Evolutionary conservation across 2,797 vertebrate genomes (phyloP), one percentile per base, ranked within the genome.

Genomic region (Mionectes olivaceus): DNA sequence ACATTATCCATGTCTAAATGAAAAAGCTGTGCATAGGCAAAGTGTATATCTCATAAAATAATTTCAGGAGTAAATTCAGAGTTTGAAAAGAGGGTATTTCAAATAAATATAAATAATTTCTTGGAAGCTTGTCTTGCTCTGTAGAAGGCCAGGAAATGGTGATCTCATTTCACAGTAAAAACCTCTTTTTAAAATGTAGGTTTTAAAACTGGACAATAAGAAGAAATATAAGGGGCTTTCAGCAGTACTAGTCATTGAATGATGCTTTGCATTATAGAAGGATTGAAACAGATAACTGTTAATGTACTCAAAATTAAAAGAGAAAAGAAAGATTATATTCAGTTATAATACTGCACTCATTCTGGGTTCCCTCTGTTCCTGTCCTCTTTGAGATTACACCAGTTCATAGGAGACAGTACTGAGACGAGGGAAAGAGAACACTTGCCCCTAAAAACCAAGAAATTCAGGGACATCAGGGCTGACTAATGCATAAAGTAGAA

Each of bases 71-170:
- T 60, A 56, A 82, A 70, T 63, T 49, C 19, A 44, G 56, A 74
- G n/a, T 70, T 60, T 52, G 44, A 39, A 74, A 73, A 57, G 23
- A 7, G 78, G 55, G 3, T 81, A 33, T 80, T 60, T 81, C 13
- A 65, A 53, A 90, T 59, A 56, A 74, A 63, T 75, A 73, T 21
- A 81, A 75, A 46, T 64, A 0, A 28, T 47, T 78, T 73, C 46
- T 73, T 67, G 57, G 32, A 47, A 83, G 16, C 13, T 79, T 19
- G 28, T 84, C 39, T 79, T 79, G 60, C 27, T 53, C 1, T 60
- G 6, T 50, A 47, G 19, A 84, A 13, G 10, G 19, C 37, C 73
- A 0, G 0, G 50, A 78, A 71, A 59, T 22, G 3, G 19, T 27
- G 35, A 74, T 77, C 18, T 43, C 2, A 2, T 70, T 83, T 90